Base-by-base conservation (phyloP, 2,797 vertebrate species). In the Eurystomus glaucurus region DNA sequence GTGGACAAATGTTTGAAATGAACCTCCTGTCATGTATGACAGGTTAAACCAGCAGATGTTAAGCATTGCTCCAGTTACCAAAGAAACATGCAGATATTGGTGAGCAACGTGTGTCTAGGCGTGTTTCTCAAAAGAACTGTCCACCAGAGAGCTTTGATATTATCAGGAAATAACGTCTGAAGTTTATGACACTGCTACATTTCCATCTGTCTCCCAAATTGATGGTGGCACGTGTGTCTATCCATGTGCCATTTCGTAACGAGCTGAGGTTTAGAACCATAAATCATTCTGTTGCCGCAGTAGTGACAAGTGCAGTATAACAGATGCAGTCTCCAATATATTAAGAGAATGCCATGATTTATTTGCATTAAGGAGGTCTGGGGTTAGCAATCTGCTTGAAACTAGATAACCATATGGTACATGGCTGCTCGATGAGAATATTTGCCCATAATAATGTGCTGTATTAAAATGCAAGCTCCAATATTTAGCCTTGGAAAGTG, bases 331-430 rank as follows among this genome's bases (percentile, higher is more conserved):
- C 77, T 78, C 86, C 90, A 91, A 82, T 94, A 93, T 92, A 95
- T 90, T 79, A 94, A 72, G 85, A 80, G 95, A 93, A 90, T 97
- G 95, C 88, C 96, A 91, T 94, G 93, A 97, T 97, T 97, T 96
- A 96, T 98, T 97, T 96, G 90, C 81, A 51, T 95, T 92, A 85
- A 72, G 81, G 92, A 45, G 68, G 91, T 93, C 94, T 95, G 96
- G 85, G 94, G 81, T 94, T 98, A 96, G 90, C 95, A 97, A 94
- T 96, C 96, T 97, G 96, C 93, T 96, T 58, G 35, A 83, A 97
- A 90, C 82, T 50, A 77, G 94, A 95, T 78, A 96, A 96, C 96
- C 97, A 97, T 97, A 98, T 98, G 98, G 95, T 97, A 61, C 64
- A 43, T 70, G 86, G 88, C 93, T 97, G 83, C 87, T 96, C 35